These are phyloP conservation scores for Troides helena DNA, from an alignment of 2,888 invertebrate species.

Conservation along the genomic window DNA sequence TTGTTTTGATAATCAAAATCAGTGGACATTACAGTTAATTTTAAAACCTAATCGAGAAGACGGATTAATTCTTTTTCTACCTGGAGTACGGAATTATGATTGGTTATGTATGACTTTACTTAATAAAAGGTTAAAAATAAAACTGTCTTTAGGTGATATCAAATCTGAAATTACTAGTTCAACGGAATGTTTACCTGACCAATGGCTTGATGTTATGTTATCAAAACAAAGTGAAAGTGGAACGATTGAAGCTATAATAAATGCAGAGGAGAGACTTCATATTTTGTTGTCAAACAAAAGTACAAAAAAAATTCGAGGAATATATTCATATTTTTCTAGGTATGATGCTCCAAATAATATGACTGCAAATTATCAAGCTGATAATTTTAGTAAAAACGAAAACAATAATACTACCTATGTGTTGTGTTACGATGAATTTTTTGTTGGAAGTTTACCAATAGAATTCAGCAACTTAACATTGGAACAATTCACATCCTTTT, in stretches of 20 bases:
- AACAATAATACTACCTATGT: constrained; percentile 13
- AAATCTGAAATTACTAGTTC: constrained; percentile 59
- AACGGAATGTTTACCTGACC: constrained; percentile 54
- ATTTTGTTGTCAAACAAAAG: constrained; percentile 45
- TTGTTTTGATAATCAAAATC: constrained; percentile 57
- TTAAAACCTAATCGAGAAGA: constrained; percentile 58
- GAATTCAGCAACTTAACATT: constrained; percentile 40
- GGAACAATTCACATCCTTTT: constrained; percentile 52
- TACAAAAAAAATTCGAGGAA: constrained; percentile 33
- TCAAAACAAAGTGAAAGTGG: constrained; percentile 54
- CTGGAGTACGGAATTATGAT: constrained; percentile 43
- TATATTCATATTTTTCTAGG: constrained; percentile 5
- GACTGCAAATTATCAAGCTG: background rate
- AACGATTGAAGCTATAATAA: constrained; percentile 65
- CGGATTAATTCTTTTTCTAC: constrained; percentile 61
- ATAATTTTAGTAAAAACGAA: background rate
- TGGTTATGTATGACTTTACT: constrained; percentile 61
- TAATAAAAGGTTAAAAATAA: constrained; percentile 64
- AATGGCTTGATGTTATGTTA: constrained; percentile 66
- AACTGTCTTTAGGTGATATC: constrained; percentile 48
- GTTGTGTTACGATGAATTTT: constrained; percentile 64
- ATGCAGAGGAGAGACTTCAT: constrained; percentile 63
- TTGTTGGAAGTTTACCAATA: constrained; percentile 57
- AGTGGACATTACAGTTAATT: constrained; percentile 64
- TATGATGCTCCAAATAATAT: constrained; percentile 2